A percentile compares a stretch with the other conserved stretches of the same genome.
Conservation (phyloP, 2,113 vertebrate genomes). For the Notiomystis cincta region DNA sequence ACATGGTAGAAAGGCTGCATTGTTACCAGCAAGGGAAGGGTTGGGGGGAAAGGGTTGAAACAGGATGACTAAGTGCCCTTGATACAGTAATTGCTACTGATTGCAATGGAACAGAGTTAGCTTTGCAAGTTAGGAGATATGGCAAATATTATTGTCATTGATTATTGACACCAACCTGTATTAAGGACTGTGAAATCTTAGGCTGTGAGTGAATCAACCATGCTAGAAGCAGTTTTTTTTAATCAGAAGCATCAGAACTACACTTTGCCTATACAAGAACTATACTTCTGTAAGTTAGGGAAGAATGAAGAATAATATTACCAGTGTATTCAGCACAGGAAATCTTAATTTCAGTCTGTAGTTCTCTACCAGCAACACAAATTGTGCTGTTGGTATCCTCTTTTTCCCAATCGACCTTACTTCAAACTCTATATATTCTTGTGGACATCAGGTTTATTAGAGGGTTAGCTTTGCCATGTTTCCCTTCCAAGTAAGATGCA, state of each 20-base stretch:
- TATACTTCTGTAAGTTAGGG: not conserved
- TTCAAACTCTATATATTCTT: not conserved
- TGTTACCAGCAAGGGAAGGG: not conserved
- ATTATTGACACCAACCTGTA: not conserved
- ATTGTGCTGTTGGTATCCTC: not conserved
- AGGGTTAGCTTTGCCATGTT: not conserved
- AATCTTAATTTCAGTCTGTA: not conserved
- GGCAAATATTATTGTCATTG: not conserved
- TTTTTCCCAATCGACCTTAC: not conserved
- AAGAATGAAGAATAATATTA: not conserved
- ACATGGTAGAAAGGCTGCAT: fast-evolving
- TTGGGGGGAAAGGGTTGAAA: not conserved
- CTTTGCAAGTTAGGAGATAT: not conserved
- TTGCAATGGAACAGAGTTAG: not conserved
- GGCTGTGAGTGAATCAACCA: not conserved
- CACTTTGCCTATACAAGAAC: not conserved
- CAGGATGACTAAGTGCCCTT: not conserved
- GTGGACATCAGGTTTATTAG: not conserved
- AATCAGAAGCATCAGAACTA: not conserved
- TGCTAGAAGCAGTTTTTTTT: not conserved
- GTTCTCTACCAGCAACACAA: not conserved
- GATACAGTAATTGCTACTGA: not conserved
- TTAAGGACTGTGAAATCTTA: not conserved
- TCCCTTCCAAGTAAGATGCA: not conserved
- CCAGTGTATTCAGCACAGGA: not conserved